phyloP scores from a whole-genome alignment of 1,140 invertebrate species.

The Teleopsis dalmanni region DNA sequence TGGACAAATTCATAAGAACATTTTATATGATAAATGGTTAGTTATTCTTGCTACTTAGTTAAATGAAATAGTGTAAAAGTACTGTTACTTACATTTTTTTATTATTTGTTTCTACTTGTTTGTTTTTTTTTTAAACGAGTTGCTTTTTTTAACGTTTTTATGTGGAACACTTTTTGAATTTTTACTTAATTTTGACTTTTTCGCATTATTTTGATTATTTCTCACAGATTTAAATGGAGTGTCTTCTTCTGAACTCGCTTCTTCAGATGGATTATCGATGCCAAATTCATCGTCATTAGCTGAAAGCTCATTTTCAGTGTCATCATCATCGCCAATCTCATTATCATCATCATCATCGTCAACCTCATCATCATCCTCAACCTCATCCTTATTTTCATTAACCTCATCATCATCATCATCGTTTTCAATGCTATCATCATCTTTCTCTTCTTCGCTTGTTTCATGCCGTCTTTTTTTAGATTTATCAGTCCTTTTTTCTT shows the following conservation, averaged over 20 bases:
- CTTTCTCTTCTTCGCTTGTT: constrained; percentile 11
- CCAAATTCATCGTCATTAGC: constrained; percentile 3
- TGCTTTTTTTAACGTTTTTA: no score
- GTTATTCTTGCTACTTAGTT: no score
- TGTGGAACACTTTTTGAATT: no score
- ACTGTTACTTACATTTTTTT: not conserved
- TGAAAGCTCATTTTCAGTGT: constrained; percentile 4
- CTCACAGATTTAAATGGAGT: no score
- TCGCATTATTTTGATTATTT: no score
- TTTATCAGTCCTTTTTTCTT: no score
- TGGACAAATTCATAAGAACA: no score
- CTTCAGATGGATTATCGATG: constrained; percentile 12
- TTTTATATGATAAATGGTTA: no score
- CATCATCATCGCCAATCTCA: constrained; percentile 4
- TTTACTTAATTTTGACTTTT: no score
- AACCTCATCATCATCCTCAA: constrained; percentile 5
- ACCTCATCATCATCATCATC: not conserved
- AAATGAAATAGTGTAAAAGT: no score
- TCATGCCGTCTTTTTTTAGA: no score
- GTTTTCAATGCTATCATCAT: constrained; percentile 1
- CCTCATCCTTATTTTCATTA: constrained; percentile 4
- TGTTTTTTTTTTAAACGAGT: not conserved
- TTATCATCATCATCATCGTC: constrained; percentile 4
- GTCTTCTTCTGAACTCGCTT: not conserved
- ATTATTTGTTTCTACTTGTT: constrained; percentile 6